Evolutionary conservation across 2,797 vertebrate species (phyloP).

Genomic region (Lacerta viridis): DNA sequence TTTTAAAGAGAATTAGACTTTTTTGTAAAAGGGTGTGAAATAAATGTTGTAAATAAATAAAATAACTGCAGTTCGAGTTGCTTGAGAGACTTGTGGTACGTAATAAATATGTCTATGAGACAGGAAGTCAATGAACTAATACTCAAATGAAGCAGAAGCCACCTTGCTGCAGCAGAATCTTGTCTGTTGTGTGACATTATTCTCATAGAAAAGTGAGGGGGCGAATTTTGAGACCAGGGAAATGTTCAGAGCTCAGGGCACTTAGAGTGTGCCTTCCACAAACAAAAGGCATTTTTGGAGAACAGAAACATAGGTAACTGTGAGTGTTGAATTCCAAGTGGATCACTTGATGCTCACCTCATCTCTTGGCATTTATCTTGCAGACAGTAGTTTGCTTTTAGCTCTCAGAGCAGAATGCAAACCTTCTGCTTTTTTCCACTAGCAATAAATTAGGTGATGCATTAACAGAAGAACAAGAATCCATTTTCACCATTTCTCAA

Average conservation of each 20-base stretch:
- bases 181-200: not conserved
- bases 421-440: constrained; percentile 21
- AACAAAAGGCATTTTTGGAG: constrained; percentile 27
- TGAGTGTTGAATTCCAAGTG: constrained; percentile 32
- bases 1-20: too few species aligned
- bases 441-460: constrained; percentile 52
- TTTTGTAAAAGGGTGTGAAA: too few species aligned
- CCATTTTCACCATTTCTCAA: not conserved
- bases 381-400: constrained; percentile 56
- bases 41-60: not conserved
- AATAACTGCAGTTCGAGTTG: not conserved
- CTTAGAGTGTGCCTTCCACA: constrained; percentile 19
- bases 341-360: constrained; percentile 53
- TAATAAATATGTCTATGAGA: not conserved
- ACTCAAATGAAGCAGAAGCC: not conserved
- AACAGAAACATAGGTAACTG: accelerated
- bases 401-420: constrained; percentile 54
- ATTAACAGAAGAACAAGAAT: constrained; percentile 37
- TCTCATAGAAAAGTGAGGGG: not conserved
- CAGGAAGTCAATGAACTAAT: not conserved
- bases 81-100: not conserved
- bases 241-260: constrained; percentile 28
- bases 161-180: constrained; percentile 27
- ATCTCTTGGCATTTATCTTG: constrained; percentile 57
- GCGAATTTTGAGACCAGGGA: constrained; percentile 40